Base-by-base conservation (phyloP, 35 echinoderm and acorn worm genomes). In the Heliocidaris erythrogramma region DNA sequence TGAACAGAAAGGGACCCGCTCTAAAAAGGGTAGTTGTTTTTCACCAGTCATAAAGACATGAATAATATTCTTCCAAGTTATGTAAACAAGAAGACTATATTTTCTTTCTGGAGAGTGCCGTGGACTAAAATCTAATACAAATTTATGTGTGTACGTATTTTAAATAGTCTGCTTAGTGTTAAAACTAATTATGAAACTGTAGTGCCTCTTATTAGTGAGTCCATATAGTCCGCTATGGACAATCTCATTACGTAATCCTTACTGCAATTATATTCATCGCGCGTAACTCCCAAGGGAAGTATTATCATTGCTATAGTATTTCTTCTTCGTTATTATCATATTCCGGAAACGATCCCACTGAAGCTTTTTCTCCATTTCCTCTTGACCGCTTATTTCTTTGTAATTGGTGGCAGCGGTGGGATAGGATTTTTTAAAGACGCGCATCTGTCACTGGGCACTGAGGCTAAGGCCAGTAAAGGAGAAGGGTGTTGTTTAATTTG, bases 401-500 rank as follows among this genome's bases (percentile, higher is more conserved):
- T 78, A 78, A 60, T 21, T 42, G 35, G 35, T 42, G 5, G 27
- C 27, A 21, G 27, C 5, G 0, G 65, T 24, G 18, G 65, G 65
- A n/a, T 78, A 24, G 65, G 65, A n/a, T n/a, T 27, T 78, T 56
- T 78, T 78, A 18, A 78, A 78, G 87, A 17, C 31, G 4, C 32
- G 31, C 87, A 89, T 89, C 87, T 89, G 87, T 48, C 87, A 47
- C 31, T 89, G 10, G 17, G 35, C 35, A 42, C 35, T 42, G 35
- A 31, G 17, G 87, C 87, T n/a, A 89, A 89, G 87, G 17, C 87
- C 87, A 89, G 47, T 89, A 89, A 47, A 32, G 85, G 85, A 56
- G 35, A 78, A 78, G 65, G 29, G 87, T 89, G 87, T 89, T 89
- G 87, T 47, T n/a, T 89, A 48, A 89, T 89, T 89, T 89, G 87